phyloP scores from a whole-genome alignment of 1,140 invertebrate genomes.

The Drosophila trapezifrons region DNA sequence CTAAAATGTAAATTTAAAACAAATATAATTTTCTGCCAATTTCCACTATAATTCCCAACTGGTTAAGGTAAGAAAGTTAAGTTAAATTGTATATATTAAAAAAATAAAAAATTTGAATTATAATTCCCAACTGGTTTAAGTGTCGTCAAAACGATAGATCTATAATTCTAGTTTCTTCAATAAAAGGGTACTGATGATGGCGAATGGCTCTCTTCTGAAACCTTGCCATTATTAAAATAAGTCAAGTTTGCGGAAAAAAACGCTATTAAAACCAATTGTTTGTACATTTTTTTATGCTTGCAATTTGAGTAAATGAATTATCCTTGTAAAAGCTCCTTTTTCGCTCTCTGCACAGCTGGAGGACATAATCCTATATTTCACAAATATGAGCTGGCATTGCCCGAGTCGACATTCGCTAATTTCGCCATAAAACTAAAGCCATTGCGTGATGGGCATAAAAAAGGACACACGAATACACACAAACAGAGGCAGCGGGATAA shows the following conservation, averaged over 20 bases:
- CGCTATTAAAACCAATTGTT: no score
- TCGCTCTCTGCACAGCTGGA: constrained; percentile 12
- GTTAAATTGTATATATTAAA: no score
- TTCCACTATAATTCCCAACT: not conserved
- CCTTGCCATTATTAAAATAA: not conserved
- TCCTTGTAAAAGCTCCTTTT: not conserved
- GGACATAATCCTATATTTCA: constrained; percentile 47
- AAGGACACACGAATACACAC: constrained; percentile 48
- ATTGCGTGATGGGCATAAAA: constrained; percentile 73
- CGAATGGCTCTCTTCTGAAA: not conserved
- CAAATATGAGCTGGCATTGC: constrained; percentile 51
- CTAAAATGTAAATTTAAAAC: not conserved
- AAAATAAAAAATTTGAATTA: no score
- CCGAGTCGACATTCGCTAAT: constrained; percentile 63
- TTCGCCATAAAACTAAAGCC: constrained; percentile 77
- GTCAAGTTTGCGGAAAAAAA: no score
- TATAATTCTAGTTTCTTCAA: no score
- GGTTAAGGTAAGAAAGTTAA: not conserved
- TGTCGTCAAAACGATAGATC: no score
- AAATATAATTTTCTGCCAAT: not conserved
- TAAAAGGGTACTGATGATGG: not conserved
- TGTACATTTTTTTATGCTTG: not conserved
- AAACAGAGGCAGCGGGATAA: constrained; percentile 26
- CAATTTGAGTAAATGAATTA: constrained; percentile 3
- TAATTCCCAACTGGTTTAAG: not conserved